phyloP scores from a whole-genome alignment of 2,888 invertebrate species.

The Melanotus villosus region DNA sequence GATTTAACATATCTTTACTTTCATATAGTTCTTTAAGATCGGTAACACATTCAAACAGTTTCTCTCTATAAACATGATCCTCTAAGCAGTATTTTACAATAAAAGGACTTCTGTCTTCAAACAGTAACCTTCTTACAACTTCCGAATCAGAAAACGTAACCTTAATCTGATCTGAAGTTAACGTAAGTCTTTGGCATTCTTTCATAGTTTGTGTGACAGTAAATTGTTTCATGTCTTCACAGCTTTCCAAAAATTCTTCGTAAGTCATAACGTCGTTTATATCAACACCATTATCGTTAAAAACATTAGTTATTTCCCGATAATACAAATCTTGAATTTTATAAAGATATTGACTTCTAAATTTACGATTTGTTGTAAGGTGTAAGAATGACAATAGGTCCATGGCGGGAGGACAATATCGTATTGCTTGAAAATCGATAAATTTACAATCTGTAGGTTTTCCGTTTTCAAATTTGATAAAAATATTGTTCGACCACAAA shows the following conservation, averaged over 20 bases:
- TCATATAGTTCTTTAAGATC: background rate
- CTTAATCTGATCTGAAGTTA: background rate
- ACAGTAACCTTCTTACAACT: background rate
- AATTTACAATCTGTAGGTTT: constrained; percentile 53
- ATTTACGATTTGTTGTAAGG: constrained; percentile 50
- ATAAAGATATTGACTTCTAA: constrained; percentile 46
- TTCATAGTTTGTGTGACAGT: constrained; percentile 51
- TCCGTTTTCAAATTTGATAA: constrained; percentile 61
- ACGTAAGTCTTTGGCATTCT: constrained; percentile 52
- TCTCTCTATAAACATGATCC: background rate
- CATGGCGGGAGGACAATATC: constrained; percentile 57
- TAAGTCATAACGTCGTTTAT: constrained; percentile 47
- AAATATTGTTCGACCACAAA: constrained; percentile 69
- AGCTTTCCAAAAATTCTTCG: constrained; percentile 53
- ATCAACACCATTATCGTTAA: constrained; percentile 44
- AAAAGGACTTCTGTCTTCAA: background rate
- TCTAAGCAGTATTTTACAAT: background rate
- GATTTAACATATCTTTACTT: background rate
- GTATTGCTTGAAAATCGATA: constrained; percentile 57
- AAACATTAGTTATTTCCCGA: constrained; percentile 44
- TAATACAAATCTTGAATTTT: constrained; percentile 53
- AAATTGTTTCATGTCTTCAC: constrained; percentile 53
- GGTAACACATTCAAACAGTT: background rate
- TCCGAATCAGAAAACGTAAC: background rate
- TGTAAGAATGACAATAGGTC: constrained; percentile 57